Evolutionary conservation across 2,113 vertebrate species (phyloP).

Genomic region (Hyaena hyaena): DNA sequence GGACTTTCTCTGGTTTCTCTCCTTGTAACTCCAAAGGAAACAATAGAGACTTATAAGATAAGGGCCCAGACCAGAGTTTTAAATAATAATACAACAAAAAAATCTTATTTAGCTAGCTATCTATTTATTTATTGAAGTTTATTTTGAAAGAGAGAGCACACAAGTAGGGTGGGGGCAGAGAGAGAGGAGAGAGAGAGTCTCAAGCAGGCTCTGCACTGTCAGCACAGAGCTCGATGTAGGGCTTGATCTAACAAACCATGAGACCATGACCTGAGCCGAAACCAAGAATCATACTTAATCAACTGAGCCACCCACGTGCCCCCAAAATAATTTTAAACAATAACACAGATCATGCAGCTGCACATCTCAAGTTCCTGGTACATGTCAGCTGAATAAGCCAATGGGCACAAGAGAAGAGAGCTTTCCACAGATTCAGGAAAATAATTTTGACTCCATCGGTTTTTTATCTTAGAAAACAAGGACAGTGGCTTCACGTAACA

Average conservation of each 20-base stretch:
- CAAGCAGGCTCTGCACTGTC: too few relatives aligned
- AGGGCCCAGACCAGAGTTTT: neutral
- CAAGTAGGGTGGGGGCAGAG: too few relatives aligned
- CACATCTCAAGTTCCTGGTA: neutral
- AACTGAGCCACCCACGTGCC: too few relatives aligned
- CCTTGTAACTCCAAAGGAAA: neutral
- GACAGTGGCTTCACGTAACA: neutral
- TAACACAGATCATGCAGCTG: neutral
- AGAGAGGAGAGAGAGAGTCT: too few relatives aligned
- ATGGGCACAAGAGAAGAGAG: neutral
- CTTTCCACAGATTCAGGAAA: neutral
- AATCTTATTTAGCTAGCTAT: too few relatives aligned
- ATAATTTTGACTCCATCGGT: neutral
- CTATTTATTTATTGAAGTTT: too few relatives aligned
- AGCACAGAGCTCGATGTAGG: too few relatives aligned
- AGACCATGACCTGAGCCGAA: too few relatives aligned
- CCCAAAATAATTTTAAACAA: neutral
- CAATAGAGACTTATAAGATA: neutral
- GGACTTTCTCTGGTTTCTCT: constrained; percentile 8
- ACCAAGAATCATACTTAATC: too few relatives aligned
- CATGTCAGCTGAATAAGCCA: neutral
- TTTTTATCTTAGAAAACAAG: constrained; percentile 12
- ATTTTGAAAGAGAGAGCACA: too few relatives aligned
- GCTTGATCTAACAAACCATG: too few relatives aligned
- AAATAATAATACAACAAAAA: neutral